Evolutionary conservation across 2,888 invertebrate genomes (phyloP), one percentile per base, ranked within the genome.

Genomic region (Apodemia duryi): DNA sequence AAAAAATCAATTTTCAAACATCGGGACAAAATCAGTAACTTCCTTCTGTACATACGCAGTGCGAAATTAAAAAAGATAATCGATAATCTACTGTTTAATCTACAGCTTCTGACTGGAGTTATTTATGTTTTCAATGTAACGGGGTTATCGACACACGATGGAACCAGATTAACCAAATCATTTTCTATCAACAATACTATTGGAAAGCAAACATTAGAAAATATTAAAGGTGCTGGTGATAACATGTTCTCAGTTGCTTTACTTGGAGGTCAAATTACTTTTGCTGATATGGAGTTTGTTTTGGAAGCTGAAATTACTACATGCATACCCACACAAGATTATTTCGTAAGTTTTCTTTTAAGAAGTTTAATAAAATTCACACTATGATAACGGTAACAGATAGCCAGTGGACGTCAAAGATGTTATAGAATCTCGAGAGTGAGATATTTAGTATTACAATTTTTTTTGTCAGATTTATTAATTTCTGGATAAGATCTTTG

Each of bases 291-390:
- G 35, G 72, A 74, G 28, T 84, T 78, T 62, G 66, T 74, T 0
- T 29, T 87, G 2, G 82, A 84, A 66, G 88, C 85, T 11, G 74
- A 78, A 28, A 79, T 88, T 0, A 85, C 79, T 2, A 75, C 81
- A n/a, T 88, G 88, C 64, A 71, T 70, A 49, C 75, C 76, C 1
- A 84, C 81, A 3, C 79, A 84, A 52, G 84, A 88, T 71, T 88
- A 85, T 73, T 82, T 83, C 69, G 88, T 88, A 67, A 76, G 84
- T 75, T 28, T 32, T 35, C 13, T 6, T 46, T 5, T 1, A 5
- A 13, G 13, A 13, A 46, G 13, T 5, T n/a, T n/a, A 13, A 13
- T 13, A 46, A 2, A 10, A 0, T 9, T 1, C 21, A 21, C 21
- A 21, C 43, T 43, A 10, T 43, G 10, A 10, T 43, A 11, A 43